Conservation (phyloP, 2,113 vertebrate genomes). For the Scophthalmus maximus region DNA sequence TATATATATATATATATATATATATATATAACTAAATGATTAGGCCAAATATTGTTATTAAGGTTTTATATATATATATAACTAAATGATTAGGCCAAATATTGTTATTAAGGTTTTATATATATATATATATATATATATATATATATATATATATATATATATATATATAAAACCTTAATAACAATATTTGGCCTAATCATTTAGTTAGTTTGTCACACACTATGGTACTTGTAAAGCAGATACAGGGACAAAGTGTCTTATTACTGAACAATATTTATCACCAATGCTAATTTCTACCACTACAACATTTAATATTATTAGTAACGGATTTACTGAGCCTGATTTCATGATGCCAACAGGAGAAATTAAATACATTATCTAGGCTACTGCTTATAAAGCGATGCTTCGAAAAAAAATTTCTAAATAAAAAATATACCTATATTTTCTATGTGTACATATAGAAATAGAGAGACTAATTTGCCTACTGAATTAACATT, state of each 20-base stretch:
- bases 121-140: background rate
- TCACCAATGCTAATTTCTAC: background rate
- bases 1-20: background rate
- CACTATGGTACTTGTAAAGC: background rate
- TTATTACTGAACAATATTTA: background rate
- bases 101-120: too few species aligned
- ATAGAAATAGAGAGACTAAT: too few species aligned
- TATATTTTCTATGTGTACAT: too few species aligned
- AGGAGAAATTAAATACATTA: background rate
- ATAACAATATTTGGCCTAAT: background rate
- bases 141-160: background rate
- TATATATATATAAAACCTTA: background rate
- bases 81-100: background rate
- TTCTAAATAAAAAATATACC: background rate
- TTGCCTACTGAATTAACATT: background rate
- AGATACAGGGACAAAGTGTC: background rate
- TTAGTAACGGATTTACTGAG: background rate
- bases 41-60: background rate
- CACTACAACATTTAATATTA: background rate
- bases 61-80: background rate
- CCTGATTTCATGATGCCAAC: background rate
- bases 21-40: background rate
- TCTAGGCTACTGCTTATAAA: background rate
- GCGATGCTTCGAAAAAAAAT: too few species aligned
- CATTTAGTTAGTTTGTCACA: background rate